Base-by-base conservation (phyloP, 2,888 invertebrate species). In the Apoda limacodes region DNA sequence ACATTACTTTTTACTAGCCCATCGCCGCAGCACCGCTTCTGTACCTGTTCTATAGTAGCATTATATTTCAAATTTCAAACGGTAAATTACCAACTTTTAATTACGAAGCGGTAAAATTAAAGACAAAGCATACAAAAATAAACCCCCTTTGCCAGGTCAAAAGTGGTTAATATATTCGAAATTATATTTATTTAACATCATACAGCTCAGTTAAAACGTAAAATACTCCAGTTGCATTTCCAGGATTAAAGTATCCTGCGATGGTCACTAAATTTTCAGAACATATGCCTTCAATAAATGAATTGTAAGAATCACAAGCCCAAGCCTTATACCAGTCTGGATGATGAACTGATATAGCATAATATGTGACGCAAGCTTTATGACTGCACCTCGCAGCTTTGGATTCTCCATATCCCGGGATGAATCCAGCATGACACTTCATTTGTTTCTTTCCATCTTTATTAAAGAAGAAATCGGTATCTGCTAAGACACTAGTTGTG, bases 401-500 rank as follows among this genome's bases (percentile, higher is more conserved):
- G 22, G 34, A 39, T 3, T 37, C 24, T n/a, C 24, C 29, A 10
- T 40, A 30, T 6, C 29, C 39, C 32, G 35, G 20, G 19, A 35
- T 31, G 13, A 24, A 14, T 32, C 36, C 35, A 29, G 32, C 22
- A 3, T 25, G 47, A 39, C 72, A 72, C 13, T 64, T 65, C 2
- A 75, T 74, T 43, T 82, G 82, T 5, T 59, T 46, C 7, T 36
- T 40, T 2, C 78, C 80, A 4, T 66, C 63, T 44, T 80, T 72
- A 6, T 74, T 65, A 43, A 61, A 80, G n/a, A n/a, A n/a, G 45
- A 80, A 74, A 50, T 82, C 81, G 9, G 59, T 50, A 32, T 68
- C 66, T 2, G 71, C 80, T 11, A 71, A 40, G 1, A 58, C 56
- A 31, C 47, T 47, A 9, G 46, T 55, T 28, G 61, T 58, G n/a